phyloP scores from a whole-genome alignment of 2,797 vertebrate species.

The Sebastes diploproa region DNA sequence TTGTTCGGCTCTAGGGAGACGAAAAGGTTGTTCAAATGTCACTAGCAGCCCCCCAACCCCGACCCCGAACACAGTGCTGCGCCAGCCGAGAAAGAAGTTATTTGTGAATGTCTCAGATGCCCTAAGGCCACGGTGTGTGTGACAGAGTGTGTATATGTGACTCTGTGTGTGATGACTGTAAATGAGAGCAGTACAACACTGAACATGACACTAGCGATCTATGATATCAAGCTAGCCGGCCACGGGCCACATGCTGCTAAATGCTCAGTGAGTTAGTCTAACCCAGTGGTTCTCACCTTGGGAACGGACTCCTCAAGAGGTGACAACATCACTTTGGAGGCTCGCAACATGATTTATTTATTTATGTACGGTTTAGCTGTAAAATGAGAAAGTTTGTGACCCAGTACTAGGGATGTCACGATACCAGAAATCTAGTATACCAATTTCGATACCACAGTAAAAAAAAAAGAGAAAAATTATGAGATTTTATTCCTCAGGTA shows the following conservation, averaged over 20 bases:
- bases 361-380: too few relatives aligned
- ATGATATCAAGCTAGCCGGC: conserved; percentile 36
- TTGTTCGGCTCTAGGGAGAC: conserved; percentile 63
- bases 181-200: conserved; percentile 41
- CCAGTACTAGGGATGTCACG: too few relatives aligned
- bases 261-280: conserved; percentile 25
- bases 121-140: conserved; percentile 45
- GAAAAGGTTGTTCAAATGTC: conserved; percentile 80
- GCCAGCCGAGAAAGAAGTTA: conserved; percentile 51
- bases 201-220: conserved; percentile 42
- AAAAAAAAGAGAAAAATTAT: not conserved
- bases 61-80: conserved; percentile 41
- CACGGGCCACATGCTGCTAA: conserved; percentile 30
- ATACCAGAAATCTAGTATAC: too few relatives aligned
- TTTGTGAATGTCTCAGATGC: conserved; percentile 67
- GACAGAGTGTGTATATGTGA: conserved; percentile 15
- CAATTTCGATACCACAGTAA: too few relatives aligned
- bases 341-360: not conserved
- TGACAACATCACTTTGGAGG: not conserved
- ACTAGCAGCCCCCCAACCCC: conserved; percentile 50
- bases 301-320: not conserved
- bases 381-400: too few relatives aligned
- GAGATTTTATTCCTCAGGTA: too few relatives aligned
- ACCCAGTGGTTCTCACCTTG: conserved; percentile 7
- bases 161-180: conserved; percentile 40